Evolutionary conservation across 2,113 vertebrate species (phyloP).

Genomic region (Mohoua ochrocephala): DNA sequence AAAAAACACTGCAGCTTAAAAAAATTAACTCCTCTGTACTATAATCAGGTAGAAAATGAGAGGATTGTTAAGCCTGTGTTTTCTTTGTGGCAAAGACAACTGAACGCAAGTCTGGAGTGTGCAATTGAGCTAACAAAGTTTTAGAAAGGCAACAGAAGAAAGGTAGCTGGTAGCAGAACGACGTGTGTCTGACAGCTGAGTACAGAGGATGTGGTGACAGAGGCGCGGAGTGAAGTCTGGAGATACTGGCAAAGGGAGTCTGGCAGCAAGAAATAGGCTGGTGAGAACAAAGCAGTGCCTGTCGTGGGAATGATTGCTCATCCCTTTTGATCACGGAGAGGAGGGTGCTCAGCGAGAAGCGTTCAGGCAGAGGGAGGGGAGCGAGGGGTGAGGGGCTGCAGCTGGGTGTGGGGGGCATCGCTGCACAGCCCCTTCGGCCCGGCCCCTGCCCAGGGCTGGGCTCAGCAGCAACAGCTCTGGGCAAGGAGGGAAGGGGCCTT

Average conservation of each 20-base stretch:
- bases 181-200: not conserved
- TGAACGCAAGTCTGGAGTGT: constrained; percentile 32
- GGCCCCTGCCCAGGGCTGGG: not conserved
- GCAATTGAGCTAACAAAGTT: constrained; percentile 1
- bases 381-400: not conserved
- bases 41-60: constrained; percentile 28
- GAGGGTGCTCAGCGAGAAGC: not conserved
- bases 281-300: constrained; percentile 13
- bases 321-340: constrained; percentile 45
- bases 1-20: not conserved
- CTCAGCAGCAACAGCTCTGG: not conserved
- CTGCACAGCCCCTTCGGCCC: not conserved
- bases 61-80: constrained; percentile 9
- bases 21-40: not conserved
- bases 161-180: not conserved
- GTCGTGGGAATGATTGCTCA: not conserved
- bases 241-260: not conserved
- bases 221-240: not conserved
- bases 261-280: constrained; percentile 15
- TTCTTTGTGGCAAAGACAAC: constrained; percentile 28
- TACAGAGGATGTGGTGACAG: not conserved
- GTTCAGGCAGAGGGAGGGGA: not conserved
- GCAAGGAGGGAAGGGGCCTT: no score
- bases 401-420: rapidly evolving
- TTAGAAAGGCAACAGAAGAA: constrained; percentile 3